phyloP scores from a whole-genome alignment of 2,797 vertebrate species.

The Coracias cyanogaster region DNA sequence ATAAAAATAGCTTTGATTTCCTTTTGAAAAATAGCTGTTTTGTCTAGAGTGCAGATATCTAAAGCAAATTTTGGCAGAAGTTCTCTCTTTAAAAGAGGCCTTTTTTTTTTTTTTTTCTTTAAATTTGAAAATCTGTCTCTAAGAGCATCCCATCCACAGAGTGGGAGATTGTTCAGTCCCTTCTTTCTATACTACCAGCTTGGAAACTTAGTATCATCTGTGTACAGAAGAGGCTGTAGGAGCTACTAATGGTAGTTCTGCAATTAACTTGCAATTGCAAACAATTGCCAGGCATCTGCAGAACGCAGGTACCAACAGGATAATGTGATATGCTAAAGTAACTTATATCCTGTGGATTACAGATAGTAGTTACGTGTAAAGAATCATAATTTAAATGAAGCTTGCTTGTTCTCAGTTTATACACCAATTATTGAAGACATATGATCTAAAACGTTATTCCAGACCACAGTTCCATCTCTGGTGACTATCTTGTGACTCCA shows the following conservation, averaged over 20 bases:
- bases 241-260: not conserved
- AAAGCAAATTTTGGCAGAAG: fast-evolving
- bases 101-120: too few relatives aligned
- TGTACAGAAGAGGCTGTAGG: not conserved
- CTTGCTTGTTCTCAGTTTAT: not conserved
- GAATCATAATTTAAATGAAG: not conserved
- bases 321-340: not conserved
- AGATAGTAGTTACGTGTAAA: not conserved
- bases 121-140: not conserved
- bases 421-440: not conserved
- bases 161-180: not conserved
- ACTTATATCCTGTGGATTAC: not conserved
- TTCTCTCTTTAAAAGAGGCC: not conserved
- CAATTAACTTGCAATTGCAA: too few relatives aligned
- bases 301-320: not conserved
- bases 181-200: not conserved
- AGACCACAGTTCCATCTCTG: not conserved
- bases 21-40: not conserved
- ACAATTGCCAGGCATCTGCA: too few relatives aligned
- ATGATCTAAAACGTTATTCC: not conserved
- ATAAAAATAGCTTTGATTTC: not conserved
- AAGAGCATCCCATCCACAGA: not conserved
- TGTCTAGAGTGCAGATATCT: not conserved
- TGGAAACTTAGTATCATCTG: not conserved
- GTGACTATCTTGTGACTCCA: not conserved